Conservation (phyloP, 30 jellyfish, hydroid and myxozoan species). For the Clytia hemisphaerica region DNA sequence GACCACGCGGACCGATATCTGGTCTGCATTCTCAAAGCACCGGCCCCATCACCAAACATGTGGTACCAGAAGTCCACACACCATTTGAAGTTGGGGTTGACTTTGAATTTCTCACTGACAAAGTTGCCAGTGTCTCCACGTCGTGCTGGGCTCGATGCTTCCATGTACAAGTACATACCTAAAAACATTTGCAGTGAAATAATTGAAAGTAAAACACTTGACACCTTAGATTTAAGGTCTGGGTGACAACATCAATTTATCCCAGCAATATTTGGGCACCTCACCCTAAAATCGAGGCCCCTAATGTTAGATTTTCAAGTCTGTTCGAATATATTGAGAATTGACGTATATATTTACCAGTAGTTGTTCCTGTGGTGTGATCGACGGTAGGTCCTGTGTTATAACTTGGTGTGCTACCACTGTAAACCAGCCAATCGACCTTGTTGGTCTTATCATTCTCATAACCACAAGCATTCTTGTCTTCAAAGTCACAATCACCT, state of each 20-base stretch:
- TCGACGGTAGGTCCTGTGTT: slow-evolving; percentile 86
- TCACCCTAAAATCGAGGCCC: too few relatives aligned
- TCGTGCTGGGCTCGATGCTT: slow-evolving; percentile 81
- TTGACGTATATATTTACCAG: slow-evolving; percentile 49
- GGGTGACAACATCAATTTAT: too few relatives aligned
- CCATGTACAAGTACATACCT: slow-evolving; percentile 89
- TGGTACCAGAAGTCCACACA: slow-evolving; percentile 88
- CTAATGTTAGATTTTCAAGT: too few relatives aligned
- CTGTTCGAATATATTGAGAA: too few relatives aligned
- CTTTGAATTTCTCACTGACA: slow-evolving; percentile 79
- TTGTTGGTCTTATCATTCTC: slow-evolving; percentile 51
- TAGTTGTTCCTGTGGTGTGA: slow-evolving; percentile 72
- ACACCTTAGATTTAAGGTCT: too few relatives aligned
- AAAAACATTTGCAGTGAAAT: too few relatives aligned
- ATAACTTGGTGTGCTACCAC: slow-evolving; percentile 85
- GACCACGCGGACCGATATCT: slow-evolving; percentile 64
- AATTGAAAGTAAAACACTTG: too few relatives aligned
- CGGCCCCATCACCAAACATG: slow-evolving; percentile 75
- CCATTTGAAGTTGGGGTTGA: slow-evolving; percentile 88
- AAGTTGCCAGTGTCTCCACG: slow-evolving; percentile 64
- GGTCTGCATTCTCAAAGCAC: slow-evolving; percentile 53
- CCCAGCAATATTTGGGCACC: too few relatives aligned
- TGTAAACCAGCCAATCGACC: slow-evolving; percentile 83
- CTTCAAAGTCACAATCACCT: slow-evolving; percentile 90
- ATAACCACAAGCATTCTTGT: slow-evolving; percentile 58